Evolutionary conservation across 2,797 vertebrate species (phyloP).

Genomic region (Siniperca scherzeri): DNA sequence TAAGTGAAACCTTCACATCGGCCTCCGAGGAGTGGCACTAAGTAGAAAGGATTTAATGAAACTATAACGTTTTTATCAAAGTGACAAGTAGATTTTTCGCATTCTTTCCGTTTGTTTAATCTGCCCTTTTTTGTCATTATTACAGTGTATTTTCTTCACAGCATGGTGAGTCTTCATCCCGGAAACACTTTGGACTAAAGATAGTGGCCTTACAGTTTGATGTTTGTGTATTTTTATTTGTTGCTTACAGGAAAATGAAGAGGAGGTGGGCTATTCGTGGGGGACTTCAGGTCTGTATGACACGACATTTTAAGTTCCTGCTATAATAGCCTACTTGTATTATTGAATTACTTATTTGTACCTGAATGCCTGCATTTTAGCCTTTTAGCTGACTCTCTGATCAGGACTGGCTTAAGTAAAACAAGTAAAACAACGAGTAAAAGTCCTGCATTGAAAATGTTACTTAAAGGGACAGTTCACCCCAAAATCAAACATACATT

Average conservation of each 20-base stretch:
- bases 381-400: background rate
- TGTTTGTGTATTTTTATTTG: background rate
- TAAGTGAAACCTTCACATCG: background rate
- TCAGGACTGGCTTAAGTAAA: background rate
- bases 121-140: background rate
- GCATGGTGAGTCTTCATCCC: constrained; percentile 32
- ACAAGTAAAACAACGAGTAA: too few relatives aligned
- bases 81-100: accelerated
- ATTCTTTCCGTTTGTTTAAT: background rate
- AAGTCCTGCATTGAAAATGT: too few relatives aligned
- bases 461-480: too few relatives aligned
- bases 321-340: background rate
- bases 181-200: background rate
- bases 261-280: accelerated
- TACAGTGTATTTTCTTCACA: background rate
- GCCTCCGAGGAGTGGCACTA: background rate
- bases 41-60: background rate
- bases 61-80: accelerated
- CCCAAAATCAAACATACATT: too few relatives aligned
- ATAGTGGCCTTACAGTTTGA: background rate
- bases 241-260: background rate
- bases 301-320: background rate
- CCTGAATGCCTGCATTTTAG: background rate
- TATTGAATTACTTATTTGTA: background rate
- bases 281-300: constrained; percentile 36